Evolutionary conservation across 2,113 vertebrate species (phyloP).

Genomic region (Cochlearius cochlearius): DNA sequence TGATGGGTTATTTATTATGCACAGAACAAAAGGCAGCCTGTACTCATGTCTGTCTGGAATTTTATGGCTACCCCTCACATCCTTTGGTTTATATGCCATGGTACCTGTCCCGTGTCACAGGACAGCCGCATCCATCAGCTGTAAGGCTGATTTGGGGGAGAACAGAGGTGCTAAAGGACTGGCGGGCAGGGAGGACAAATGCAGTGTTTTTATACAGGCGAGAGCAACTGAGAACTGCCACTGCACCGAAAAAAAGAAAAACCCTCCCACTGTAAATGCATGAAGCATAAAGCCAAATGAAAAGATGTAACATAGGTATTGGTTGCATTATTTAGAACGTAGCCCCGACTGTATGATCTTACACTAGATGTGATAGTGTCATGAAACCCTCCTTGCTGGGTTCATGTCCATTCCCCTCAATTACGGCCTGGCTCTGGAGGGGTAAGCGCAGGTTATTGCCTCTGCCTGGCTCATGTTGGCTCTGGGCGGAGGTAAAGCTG

Average conservation of each 20-base stretch:
- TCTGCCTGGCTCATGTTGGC: accelerated
- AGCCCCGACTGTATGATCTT: not conserved
- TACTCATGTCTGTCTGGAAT: not conserved
- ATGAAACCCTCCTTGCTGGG: not conserved
- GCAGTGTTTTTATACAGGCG: not conserved
- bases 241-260: not conserved
- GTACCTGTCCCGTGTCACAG: not conserved
- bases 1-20: not conserved
- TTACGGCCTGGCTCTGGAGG: not conserved
- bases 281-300: not conserved
- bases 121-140: not conserved
- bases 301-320: not conserved
- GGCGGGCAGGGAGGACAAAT: not conserved
- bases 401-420: not conserved
- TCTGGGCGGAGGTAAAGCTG: not conserved
- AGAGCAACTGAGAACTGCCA: not conserved
- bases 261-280: not conserved
- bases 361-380: not conserved
- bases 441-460: not conserved
- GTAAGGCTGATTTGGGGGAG: not conserved
- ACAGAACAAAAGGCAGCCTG: not conserved
- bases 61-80: accelerated
- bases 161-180: not conserved
- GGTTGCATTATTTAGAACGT: not conserved
- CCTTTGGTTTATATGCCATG: not conserved